phyloP scores from a whole-genome alignment of 2,888 invertebrate species.

The Epinotia nisella region DNA sequence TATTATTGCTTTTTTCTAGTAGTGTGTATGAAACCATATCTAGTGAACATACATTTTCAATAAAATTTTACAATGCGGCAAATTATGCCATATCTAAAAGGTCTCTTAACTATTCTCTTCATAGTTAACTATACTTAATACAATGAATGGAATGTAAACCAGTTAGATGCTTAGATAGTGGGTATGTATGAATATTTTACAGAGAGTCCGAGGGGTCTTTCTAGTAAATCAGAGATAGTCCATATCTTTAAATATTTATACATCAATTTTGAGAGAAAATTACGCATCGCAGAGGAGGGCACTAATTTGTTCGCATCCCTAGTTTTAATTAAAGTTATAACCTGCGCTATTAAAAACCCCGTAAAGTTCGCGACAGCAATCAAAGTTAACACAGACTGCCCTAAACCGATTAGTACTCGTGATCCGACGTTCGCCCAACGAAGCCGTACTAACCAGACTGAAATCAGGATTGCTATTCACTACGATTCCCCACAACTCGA shows the following conservation, averaged over 20 bases:
- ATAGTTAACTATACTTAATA: neutral
- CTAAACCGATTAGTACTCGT: slow-evolving; percentile 38
- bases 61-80: neutral
- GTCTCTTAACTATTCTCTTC: neutral
- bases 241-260: neutral
- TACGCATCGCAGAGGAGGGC: too few species aligned
- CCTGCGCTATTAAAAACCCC: slow-evolving; percentile 9
- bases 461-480: slow-evolving; percentile 20
- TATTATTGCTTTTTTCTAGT: neutral
- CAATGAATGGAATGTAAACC: too few species aligned
- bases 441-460: slow-evolving; percentile 37
- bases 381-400: slow-evolving; percentile 16
- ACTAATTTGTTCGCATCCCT: too few species aligned
- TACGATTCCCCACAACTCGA: neutral
- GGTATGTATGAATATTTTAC: too few species aligned
- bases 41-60: neutral
- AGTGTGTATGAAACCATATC: neutral
- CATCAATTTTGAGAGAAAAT: too few species aligned
- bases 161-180: too few species aligned
- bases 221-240: neutral
- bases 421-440: slow-evolving; percentile 11
- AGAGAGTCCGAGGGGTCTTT: neutral
- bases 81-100: neutral
- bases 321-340: slow-evolving; percentile 22
- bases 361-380: slow-evolving; percentile 1